A percentile compares a stretch with the other conserved stretches of the same genome.
Conservation (phyloP, 2,797 vertebrate species). For the Crocidura indochinensis region DNA sequence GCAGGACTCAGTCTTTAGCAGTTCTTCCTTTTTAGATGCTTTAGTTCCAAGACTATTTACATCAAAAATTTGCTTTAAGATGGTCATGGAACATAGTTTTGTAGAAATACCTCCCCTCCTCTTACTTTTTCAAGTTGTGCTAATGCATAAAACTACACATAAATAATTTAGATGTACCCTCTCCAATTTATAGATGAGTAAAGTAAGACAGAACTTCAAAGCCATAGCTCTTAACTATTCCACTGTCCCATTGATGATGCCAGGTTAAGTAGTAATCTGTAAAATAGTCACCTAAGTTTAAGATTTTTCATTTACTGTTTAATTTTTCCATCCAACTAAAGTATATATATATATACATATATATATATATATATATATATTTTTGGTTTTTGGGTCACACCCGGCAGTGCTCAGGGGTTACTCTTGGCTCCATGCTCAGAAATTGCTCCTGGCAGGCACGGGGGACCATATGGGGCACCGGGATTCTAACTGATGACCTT, state of each 20-base stretch:
- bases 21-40: neutral
- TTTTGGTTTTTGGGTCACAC: too few species aligned
- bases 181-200: constrained; percentile 47
- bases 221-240: neutral
- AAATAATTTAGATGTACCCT: neutral
- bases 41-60: constrained; percentile 21
- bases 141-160: neutral
- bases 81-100: neutral
- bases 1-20: constrained; percentile 29
- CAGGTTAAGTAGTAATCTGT: constrained; percentile 29
- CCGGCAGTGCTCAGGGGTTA: too few species aligned
- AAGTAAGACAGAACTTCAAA: neutral
- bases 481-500: too few species aligned
- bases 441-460: too few species aligned
- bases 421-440: too few species aligned
- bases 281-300: neutral
- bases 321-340: constrained; percentile 12
- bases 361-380: too few species aligned
- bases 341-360: too few species aligned
- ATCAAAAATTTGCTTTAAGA: neutral
- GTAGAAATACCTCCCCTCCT: neutral
- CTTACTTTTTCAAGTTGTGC: neutral
- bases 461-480: too few species aligned
- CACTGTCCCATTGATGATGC: neutral
- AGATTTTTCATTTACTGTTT: neutral